Base-by-base conservation (phyloP, 2,113 vertebrate species). In the Plecotus auritus region DNA sequence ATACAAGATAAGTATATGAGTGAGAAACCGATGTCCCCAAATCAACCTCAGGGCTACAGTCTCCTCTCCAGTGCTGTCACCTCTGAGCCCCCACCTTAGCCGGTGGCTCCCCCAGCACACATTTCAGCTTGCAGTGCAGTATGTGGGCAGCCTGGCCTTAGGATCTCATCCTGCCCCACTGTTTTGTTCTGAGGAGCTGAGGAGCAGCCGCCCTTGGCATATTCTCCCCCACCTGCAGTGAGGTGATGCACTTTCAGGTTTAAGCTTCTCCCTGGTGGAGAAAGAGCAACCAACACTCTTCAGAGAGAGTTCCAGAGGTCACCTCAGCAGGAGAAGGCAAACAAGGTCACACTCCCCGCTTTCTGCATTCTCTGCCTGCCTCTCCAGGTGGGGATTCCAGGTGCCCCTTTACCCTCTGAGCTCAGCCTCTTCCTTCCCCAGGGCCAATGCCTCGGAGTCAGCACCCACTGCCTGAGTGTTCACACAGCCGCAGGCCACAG, bases 241-340 rank as follows among this genome's bases (percentile, higher is more conserved):
- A 90, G 5, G 5, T 64, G 20, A 73, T 3, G 70, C 2, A 45
- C 20, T 70, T 81, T 42, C 11, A 91, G 42, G 54, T 22, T 61
- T 95, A 86, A 95, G 20, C 7, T 40, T 45, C 80, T 70, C 3
- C 5, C 22, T n/a, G 16, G n/a, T 14, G 72, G 90, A 91, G 93
- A 85, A 96, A 95, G 94, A 89, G 42, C 74, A 92, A 67, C n/a
- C 13, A 56, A 20, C 40, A 54, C 90, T 89, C 77, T 96, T 96
- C 49, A 30, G 42, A 76, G 73, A 73, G 42, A 61, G 11, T 23
- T 69, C 22, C 91, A 97, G 69, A 81, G 18, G 16, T 88, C 91
- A 77, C 1, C 7, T 0, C 47, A 42, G 54, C 40, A 96, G 93
- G 61, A 95, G 64, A 81, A 96, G 84, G 32, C 3, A 26, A 95